phyloP scores from a whole-genome alignment of 2,797 vertebrate species.

The Parauchenoglanis ngamensis region DNA sequence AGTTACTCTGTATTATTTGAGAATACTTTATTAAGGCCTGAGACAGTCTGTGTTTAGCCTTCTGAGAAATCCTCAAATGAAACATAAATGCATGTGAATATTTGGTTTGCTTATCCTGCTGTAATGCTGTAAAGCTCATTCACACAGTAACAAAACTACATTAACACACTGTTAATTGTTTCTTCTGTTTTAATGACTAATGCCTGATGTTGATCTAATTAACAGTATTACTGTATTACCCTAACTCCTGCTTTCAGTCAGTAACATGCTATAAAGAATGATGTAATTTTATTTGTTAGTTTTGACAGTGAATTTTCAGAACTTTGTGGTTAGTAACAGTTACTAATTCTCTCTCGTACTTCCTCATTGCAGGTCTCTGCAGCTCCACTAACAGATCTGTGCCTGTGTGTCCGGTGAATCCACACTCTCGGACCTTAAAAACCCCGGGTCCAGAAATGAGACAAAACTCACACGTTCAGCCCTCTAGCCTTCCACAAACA shows the following conservation, averaged over 20 bases:
- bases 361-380: slow-evolving; percentile 28
- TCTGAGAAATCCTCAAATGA: neutral
- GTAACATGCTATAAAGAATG: neutral
- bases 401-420: slow-evolving; percentile 50
- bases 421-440: slow-evolving; percentile 31
- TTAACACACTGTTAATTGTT: neutral
- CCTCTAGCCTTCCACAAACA: slow-evolving; percentile 22
- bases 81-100: neutral
- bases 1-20: neutral
- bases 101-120: neutral
- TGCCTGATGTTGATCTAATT: neutral
- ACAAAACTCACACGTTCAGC: slow-evolving; percentile 14
- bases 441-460: slow-evolving; percentile 8
- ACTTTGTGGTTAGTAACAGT: neutral
- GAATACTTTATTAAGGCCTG: neutral
- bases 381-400: slow-evolving; percentile 40
- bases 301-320: neutral
- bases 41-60: neutral
- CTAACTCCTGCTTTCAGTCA: neutral
- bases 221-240: neutral
- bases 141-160: neutral
- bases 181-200: neutral
- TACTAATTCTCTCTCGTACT: neutral
- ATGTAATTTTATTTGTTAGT: neutral
- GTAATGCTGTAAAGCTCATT: neutral